Percentiles rank a stretch among this genome's conserved stretches.
phyloP scores from a whole-genome alignment of 2,888 invertebrate genomes.

The Drosophila falleni region DNA sequence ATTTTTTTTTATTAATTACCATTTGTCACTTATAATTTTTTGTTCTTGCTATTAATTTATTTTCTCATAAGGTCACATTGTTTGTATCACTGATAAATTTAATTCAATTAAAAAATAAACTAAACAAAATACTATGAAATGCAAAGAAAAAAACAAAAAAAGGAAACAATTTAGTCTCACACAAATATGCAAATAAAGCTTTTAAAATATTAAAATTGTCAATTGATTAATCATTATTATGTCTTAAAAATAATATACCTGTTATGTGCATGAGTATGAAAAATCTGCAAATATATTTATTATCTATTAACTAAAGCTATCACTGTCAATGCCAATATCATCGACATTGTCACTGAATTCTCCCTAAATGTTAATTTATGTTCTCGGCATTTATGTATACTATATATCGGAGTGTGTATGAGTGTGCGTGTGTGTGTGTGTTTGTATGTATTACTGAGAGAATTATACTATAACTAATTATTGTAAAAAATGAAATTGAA shows the following conservation, averaged over 20 bases:
- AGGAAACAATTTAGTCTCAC: slow-evolving; percentile 33
- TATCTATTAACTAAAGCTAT: slow-evolving; percentile 48
- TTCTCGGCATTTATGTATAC: slow-evolving; percentile 6
- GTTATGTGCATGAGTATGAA: slow-evolving; percentile 57
- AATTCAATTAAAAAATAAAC: slow-evolving; percentile 55
- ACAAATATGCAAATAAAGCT: slow-evolving; percentile 56
- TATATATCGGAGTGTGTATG: slow-evolving; percentile 29
- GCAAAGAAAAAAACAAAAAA: slow-evolving; percentile 21
- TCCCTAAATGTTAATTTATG: slow-evolving; percentile 12
- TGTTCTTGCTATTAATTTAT: slow-evolving; percentile 63
- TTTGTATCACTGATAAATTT: slow-evolving; percentile 85
- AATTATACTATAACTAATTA: slow-evolving; percentile 18
- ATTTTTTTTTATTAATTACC: slow-evolving; percentile 26
- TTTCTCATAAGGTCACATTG: slow-evolving; percentile 85
- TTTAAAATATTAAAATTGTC: slow-evolving; percentile 38
- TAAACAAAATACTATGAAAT: slow-evolving; percentile 28
- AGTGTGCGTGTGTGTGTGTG: slow-evolving; percentile 29
- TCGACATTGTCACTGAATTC: slow-evolving; percentile 13
- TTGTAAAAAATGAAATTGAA: slow-evolving; percentile 19
- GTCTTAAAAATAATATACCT: slow-evolving; percentile 47
- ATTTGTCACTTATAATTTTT: slow-evolving; percentile 39
- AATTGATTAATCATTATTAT: slow-evolving; percentile 28
- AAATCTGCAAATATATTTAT: slow-evolving; percentile 51
- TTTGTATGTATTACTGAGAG: slow-evolving; percentile 30
- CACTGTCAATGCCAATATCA: slow-evolving; percentile 32